Evolutionary conservation across 2,113 vertebrate genomes (phyloP), one percentile per base, ranked within the genome.

Genomic region (Synodontis membranacea): DNA sequence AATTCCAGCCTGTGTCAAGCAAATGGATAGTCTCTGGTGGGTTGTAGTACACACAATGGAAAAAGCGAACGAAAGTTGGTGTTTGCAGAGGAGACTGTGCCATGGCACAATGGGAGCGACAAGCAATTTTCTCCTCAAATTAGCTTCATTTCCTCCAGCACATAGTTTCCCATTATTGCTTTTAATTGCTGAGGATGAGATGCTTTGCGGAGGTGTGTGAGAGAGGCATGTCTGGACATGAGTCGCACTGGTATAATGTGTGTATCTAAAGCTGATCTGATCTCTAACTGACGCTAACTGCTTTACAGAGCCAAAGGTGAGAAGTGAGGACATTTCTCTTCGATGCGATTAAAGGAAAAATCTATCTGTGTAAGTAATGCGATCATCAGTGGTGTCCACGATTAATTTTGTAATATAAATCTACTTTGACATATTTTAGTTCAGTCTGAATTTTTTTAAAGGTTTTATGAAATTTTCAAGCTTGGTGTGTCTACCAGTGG

Each of bases 191-290:
- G n/a, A 46, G 58, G 66, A 78, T 62, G 39, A 79, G 80, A 23
- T 82, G 70, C 46, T 52, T 72, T 44, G 52, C 9, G 1, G 68
- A 87, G 84, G 50, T 68, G 86, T 80, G 52, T 76, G 37, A 60
- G 52, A 56, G 11, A 82, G 88, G 82, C 86, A 78, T 85, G 88
- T 42, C 86, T 54, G 83, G 83, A 78, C 88, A 85, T 87, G 56
- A 37, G 60, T 10, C 58, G 50, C 34, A n/a, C 48, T 28, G 28
- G 28, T 31, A 42, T 25, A 58, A 42, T 15, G 52, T 42, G 50
- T 58, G 19, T 50, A 8, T 50, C 19, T 76, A 23, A 25, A 42
- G 42, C 25, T 14, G 23, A n/a, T 46, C 42, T 75, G 72, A 25
- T 75, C 42, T 1, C 42, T 75, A 48, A 75, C 68, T 5, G 21